Conservation (phyloP, 2,113 vertebrate genomes). For the Ellobius talpinus region DNA sequence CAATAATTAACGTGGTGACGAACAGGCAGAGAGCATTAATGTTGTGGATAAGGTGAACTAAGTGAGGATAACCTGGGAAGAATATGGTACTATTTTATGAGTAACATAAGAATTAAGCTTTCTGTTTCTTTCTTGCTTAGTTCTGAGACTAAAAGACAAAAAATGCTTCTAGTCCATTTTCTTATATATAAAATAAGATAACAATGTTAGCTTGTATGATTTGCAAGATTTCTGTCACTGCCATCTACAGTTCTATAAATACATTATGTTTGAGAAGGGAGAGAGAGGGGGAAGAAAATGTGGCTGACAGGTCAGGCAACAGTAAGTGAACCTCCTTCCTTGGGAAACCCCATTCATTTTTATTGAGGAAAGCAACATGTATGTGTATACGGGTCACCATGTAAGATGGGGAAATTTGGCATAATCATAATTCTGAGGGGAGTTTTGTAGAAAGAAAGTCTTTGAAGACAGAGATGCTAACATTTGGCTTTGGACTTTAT, state of each 20-base stretch:
- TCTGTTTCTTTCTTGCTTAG: not conserved
- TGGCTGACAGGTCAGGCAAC: not conserved
- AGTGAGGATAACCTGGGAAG: not conserved
- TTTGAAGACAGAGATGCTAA: not conserved
- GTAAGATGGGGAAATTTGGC: not conserved
- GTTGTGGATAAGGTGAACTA: not conserved
- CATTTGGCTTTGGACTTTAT: not conserved
- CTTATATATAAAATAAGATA: conserved; percentile 8
- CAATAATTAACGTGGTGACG: not conserved
- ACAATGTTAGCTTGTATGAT: not conserved
- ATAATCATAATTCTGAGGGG: not conserved
- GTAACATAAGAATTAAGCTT: not conserved
- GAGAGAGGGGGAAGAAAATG: not conserved
- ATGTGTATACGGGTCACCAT: not conserved
- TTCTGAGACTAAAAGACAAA: not conserved
- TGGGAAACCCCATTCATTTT: not conserved
- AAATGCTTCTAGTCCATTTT: not conserved
- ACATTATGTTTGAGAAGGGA: conserved; percentile 19
- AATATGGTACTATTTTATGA: not conserved
- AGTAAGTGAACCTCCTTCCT: not conserved
- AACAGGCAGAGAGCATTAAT: not conserved
- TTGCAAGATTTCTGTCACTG: not conserved
- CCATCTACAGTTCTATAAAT: not conserved
- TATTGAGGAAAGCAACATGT: not conserved
- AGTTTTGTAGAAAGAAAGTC: not conserved